Conservation (phyloP, 2,888 invertebrate genomes). For the Keiferia lycopersicella region DNA sequence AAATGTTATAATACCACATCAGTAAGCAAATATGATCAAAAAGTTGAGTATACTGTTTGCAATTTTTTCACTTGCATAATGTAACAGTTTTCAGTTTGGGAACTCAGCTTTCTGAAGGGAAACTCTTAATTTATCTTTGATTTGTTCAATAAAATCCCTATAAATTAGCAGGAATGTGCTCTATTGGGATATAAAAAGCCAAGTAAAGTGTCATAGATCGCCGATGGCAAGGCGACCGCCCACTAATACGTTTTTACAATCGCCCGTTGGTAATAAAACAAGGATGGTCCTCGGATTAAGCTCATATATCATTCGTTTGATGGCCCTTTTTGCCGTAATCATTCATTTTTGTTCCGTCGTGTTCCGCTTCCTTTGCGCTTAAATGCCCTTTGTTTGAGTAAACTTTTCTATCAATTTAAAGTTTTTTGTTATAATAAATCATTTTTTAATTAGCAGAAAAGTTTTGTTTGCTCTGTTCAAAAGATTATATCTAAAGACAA, state of each 20-base stretch:
- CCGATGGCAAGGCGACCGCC: constrained; percentile 48
- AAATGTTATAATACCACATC: too few species aligned
- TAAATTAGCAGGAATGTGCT: constrained; percentile 64
- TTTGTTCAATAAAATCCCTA: constrained; percentile 57
- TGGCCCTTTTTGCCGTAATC: constrained; percentile 80
- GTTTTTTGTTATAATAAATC: constrained; percentile 31
- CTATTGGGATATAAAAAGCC: constrained; percentile 65
- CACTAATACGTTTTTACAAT: constrained; percentile 81
- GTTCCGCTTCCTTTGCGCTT: constrained; percentile 76
- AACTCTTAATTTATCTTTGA: constrained; percentile 34
- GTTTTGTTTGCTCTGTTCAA: too few species aligned
- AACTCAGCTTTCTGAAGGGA: not conserved
- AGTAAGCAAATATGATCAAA: too few species aligned
- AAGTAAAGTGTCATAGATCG: constrained; percentile 70
- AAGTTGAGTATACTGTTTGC: too few species aligned
- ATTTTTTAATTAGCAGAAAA: not conserved
- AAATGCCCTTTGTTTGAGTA: constrained; percentile 69
- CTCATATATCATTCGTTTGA: constrained; percentile 81
- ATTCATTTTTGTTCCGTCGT: constrained; percentile 80
- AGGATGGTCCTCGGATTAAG: constrained; percentile 77
- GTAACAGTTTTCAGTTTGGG: not conserved
- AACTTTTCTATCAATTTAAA: constrained; percentile 69
- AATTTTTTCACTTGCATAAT: not conserved
- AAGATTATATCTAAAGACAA: too few species aligned
- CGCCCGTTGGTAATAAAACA: constrained; percentile 78